phyloP scores from a whole-genome alignment of 2,797 vertebrate species.

The Acanthornis magna region DNA sequence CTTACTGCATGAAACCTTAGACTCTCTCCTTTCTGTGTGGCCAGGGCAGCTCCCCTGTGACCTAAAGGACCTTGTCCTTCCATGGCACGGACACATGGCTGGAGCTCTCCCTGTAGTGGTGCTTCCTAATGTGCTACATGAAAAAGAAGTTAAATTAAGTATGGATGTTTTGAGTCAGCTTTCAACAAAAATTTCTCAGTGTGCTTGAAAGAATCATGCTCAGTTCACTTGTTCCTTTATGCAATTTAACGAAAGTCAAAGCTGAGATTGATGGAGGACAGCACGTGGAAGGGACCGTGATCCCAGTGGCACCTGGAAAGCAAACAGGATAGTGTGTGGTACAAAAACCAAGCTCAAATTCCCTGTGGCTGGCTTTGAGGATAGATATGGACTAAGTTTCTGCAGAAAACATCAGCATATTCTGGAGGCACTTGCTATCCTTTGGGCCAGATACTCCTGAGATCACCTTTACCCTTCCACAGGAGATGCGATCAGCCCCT shows the following conservation, averaged over 20 bases:
- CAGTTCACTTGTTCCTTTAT: not conserved
- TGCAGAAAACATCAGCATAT: not conserved
- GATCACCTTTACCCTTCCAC: not conserved
- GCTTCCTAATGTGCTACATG: not conserved
- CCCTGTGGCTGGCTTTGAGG: not conserved
- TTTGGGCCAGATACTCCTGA: not conserved
- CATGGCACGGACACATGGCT: not conserved
- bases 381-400: not conserved
- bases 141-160: not conserved
- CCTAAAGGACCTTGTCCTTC: not conserved
- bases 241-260: not conserved
- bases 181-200: not conserved
- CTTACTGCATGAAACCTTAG: not conserved
- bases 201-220: not conserved
- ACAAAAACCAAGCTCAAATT: not conserved
- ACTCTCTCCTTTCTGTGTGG: not conserved
- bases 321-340: not conserved
- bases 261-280: not conserved
- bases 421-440: not conserved
- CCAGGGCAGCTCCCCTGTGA: accelerated
- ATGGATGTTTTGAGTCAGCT: not conserved
- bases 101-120: not conserved
- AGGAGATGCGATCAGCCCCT: not conserved
- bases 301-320: not conserved
- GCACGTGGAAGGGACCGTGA: not conserved